These are phyloP conservation scores for Drosophila setifemur DNA, from an alignment of 1,140 invertebrate species.

Conservation along the genomic window DNA sequence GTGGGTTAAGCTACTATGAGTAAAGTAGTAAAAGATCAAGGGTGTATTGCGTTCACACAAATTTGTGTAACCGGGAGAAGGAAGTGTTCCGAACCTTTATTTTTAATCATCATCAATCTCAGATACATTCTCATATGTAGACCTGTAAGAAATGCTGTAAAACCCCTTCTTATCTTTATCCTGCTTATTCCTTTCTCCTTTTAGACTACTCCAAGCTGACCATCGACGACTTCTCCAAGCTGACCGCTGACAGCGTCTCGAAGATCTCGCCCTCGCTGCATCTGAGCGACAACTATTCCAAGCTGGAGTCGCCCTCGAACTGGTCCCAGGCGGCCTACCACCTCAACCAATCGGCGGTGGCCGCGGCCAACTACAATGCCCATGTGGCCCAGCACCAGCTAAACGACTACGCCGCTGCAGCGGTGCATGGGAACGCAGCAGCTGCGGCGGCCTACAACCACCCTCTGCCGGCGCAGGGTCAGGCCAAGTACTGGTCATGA, in stretches of 20 bases:
- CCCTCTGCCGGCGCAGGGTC: slow-evolving; percentile 69
- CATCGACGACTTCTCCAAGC: slow-evolving; percentile 84
- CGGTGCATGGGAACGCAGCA: slow-evolving; percentile 65
- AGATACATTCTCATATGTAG: too few relatives aligned
- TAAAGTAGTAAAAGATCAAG: too few relatives aligned
- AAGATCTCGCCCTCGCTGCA: slow-evolving; percentile 82
- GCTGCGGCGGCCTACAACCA: slow-evolving; percentile 71
- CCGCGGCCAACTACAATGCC: slow-evolving; percentile 75
- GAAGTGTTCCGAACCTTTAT: too few relatives aligned
- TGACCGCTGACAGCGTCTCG: slow-evolving; percentile 83
- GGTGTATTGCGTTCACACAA: too few relatives aligned
- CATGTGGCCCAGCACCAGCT: slow-evolving; percentile 69
- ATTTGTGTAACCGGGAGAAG: too few relatives aligned
- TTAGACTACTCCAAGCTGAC: slow-evolving; percentile 82
- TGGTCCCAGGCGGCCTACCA: slow-evolving; percentile 81
- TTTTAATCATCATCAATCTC: too few relatives aligned
- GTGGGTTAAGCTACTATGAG: too few relatives aligned
- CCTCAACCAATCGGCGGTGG: slow-evolving; percentile 74
- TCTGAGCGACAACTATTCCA: slow-evolving; percentile 76
- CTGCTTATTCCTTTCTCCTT: background rate
- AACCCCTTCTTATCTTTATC: background rate
- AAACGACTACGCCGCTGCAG: slow-evolving; percentile 74
- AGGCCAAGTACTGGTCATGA: slow-evolving; percentile 81
- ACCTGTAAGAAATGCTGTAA: too few relatives aligned
- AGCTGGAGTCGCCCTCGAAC: slow-evolving; percentile 80